These are phyloP conservation scores for Plumapathes pennacea DNA, from an alignment of 92 coral and sea anemone genomes.

Conservation along the genomic window DNA sequence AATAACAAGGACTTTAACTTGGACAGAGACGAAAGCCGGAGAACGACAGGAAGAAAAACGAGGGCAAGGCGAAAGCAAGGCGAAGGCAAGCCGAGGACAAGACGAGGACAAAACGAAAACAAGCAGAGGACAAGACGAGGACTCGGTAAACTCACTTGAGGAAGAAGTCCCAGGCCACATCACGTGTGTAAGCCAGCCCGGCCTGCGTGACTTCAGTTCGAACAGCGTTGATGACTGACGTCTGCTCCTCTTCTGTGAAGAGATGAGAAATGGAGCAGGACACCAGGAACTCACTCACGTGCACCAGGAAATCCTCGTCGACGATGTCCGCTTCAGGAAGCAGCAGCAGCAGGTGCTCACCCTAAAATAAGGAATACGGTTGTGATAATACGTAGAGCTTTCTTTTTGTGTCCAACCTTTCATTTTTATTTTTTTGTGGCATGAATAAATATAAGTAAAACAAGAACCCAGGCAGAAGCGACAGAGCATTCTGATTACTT, in stretches of 20 bases:
- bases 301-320: conserved; percentile 79
- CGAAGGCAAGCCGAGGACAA: too few species aligned
- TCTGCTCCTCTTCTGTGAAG: conserved; percentile 95
- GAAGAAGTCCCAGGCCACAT: conserved; percentile 99
- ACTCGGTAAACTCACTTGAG: conserved; percentile 70
- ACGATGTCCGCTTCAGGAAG: conserved; percentile 87
- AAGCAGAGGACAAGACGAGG: too few species aligned
- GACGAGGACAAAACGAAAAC: too few species aligned
- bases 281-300: conserved; percentile 96
- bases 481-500: too few species aligned
- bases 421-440: too few species aligned
- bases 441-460: neutral
- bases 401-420: neutral
- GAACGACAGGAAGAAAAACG: too few species aligned
- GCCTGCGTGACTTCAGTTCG: conserved; percentile 99
- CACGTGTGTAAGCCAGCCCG: conserved; percentile 96
- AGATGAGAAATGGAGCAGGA: conserved; percentile 94
- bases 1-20: neutral
- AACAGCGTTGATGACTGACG: conserved; percentile 95
- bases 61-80: neutral
- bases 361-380: conserved; percentile 43
- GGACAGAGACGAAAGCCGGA: too few species aligned
- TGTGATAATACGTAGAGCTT: too few species aligned
- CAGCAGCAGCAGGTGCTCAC: conserved; percentile 85
- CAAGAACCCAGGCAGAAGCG: neutral